phyloP scores from a whole-genome alignment of 2,888 invertebrate species.

The Mycalesis mineus region DNA sequence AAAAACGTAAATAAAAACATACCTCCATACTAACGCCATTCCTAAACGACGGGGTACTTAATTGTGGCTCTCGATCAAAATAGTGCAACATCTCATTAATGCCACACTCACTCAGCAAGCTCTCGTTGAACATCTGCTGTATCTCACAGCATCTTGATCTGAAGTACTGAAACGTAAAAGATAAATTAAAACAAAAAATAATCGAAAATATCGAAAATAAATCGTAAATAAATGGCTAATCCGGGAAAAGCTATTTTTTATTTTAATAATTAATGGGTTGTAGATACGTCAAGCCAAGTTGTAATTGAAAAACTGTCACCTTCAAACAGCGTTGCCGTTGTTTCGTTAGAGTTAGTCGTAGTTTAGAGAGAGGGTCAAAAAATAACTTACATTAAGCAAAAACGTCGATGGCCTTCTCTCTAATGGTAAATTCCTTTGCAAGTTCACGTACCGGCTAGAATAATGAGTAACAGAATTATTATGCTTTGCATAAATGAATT shows the following conservation, averaged over 20 bases:
- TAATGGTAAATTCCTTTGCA: slow-evolving; percentile 43
- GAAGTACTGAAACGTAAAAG: slow-evolving; percentile 51
- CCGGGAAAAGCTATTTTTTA: too few species aligned
- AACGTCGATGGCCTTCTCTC: slow-evolving; percentile 59
- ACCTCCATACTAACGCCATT: slow-evolving; percentile 16
- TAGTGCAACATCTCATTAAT: slow-evolving; percentile 48
- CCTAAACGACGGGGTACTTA: background rate
- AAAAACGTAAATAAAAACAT: background rate
- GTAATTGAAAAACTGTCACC: too few species aligned
- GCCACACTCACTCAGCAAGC: slow-evolving; percentile 47
- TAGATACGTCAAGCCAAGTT: too few species aligned
- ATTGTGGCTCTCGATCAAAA: slow-evolving; percentile 37
- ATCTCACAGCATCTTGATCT: slow-evolving; percentile 60
- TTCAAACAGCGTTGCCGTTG: too few species aligned
- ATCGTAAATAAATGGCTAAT: too few species aligned
- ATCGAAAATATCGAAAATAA: too few species aligned
- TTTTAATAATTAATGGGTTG: too few species aligned
- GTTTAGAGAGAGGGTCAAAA: too few species aligned
- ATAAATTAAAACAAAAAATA: too few species aligned
- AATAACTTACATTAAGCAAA: slow-evolving; percentile 53
- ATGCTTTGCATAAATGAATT: too few species aligned
- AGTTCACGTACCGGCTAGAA: slow-evolving; percentile 55
- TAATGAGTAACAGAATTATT: background rate
- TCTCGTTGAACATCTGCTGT: slow-evolving; percentile 47
- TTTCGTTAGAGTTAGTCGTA: too few species aligned